Evolutionary conservation across 2,113 vertebrate species (phyloP).

Genomic region (Xerus inauris): DNA sequence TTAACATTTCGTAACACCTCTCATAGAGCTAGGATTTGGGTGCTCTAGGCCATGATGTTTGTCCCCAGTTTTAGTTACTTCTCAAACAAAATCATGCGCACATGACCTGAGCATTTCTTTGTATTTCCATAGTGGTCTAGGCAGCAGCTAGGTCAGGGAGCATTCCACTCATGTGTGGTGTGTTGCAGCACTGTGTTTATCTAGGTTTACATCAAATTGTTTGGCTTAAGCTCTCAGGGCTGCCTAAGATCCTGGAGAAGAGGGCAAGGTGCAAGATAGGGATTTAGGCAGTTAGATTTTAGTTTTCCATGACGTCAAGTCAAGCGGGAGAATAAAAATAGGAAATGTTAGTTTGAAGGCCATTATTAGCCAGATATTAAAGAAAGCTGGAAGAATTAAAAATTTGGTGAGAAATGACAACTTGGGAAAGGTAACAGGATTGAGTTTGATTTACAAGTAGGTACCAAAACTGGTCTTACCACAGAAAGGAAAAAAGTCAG

Average conservation of each 20-base stretch:
- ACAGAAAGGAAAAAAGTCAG: background rate
- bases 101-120: background rate
- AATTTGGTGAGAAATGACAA: background rate
- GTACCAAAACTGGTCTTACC: constrained; percentile 4
- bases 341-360: background rate
- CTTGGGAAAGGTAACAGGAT: background rate
- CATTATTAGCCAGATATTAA: constrained; percentile 25
- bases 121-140: background rate
- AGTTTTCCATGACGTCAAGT: background rate
- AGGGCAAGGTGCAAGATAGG: background rate
- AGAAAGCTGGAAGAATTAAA: background rate
- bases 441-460: background rate
- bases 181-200: background rate
- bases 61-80: background rate
- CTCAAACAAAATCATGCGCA: background rate
- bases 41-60: background rate
- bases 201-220: background rate
- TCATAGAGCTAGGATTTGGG: background rate
- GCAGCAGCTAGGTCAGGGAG: background rate
- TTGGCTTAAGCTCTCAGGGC: background rate
- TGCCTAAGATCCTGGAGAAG: background rate
- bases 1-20: background rate
- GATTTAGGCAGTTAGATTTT: background rate
- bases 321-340: background rate
- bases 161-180: background rate